phyloP scores from a whole-genome alignment of 2,888 invertebrate species.

The Acrobasis repandana region DNA sequence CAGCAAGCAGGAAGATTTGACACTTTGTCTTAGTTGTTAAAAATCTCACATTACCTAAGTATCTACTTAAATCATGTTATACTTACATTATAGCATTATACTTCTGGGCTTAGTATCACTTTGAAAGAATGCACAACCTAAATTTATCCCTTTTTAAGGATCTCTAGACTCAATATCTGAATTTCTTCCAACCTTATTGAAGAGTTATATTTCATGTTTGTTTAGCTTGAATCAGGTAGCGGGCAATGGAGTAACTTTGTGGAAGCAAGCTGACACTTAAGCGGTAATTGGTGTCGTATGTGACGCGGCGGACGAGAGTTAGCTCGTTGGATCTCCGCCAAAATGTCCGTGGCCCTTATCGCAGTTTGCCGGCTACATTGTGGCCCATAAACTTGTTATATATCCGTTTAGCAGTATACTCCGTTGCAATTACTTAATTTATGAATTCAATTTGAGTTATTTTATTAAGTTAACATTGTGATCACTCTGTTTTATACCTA shows the following conservation, averaged over 20 bases:
- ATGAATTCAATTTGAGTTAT: background rate
- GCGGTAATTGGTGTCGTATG: constrained; percentile 34
- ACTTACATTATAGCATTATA: too few species aligned
- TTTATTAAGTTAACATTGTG: constrained; percentile 1
- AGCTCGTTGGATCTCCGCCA: constrained; percentile 41
- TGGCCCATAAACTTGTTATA: constrained; percentile 26
- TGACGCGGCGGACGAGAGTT: constrained; percentile 19
- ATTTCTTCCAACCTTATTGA: too few species aligned
- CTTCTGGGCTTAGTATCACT: too few species aligned
- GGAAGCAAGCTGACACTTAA: constrained; percentile 27
- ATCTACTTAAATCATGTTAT: too few species aligned
- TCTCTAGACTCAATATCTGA: too few species aligned
- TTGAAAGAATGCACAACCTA: too few species aligned
- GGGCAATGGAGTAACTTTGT: constrained; percentile 23
- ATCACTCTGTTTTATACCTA: background rate
- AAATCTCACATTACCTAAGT: too few species aligned
- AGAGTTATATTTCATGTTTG: constrained; percentile 14
- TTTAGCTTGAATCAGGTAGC: constrained; percentile 14
- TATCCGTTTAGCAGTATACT: constrained; percentile 24
- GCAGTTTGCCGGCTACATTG: constrained; percentile 28
- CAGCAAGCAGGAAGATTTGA: too few species aligned
- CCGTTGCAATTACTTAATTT: constrained; percentile 12
- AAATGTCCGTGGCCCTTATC: constrained; percentile 43
- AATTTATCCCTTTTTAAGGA: too few species aligned
- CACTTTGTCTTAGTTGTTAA: too few species aligned